A percentile compares a stretch with the other conserved stretches of the same genome.
phyloP scores from a whole-genome alignment of 1,140 invertebrate genomes.

The Tigriopus japonicus region DNA sequence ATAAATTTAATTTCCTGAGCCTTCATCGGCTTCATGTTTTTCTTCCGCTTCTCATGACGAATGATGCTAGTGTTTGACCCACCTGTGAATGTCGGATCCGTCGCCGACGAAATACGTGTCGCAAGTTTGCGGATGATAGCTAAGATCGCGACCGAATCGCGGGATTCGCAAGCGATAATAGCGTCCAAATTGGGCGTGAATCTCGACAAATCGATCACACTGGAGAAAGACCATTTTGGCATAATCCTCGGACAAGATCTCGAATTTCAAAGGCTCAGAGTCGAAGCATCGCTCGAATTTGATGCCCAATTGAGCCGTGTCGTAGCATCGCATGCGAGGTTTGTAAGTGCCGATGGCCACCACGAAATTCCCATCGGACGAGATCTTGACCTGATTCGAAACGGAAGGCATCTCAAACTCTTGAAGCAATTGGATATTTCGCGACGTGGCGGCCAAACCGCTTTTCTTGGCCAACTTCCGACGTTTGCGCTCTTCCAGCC shows the following conservation, averaged over 20 bases:
- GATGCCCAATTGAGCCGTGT: constrained; percentile 82
- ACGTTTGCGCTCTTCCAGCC: constrained; percentile 76
- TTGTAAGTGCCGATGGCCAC: constrained; percentile 90
- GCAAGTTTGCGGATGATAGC: constrained; percentile 71
- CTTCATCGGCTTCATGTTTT: too few species aligned
- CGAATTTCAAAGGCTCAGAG: constrained; percentile 74
- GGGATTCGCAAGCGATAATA: constrained; percentile 83
- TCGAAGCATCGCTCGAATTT: constrained; percentile 98
- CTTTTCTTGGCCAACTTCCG: constrained; percentile 69
- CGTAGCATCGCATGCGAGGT: constrained; percentile 84
- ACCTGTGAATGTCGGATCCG: constrained; percentile 34
- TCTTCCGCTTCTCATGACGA: too few species aligned
- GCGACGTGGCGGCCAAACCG: constrained; percentile 49
- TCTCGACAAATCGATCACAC: constrained; percentile 64
- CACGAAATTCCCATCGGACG: constrained; percentile 82
- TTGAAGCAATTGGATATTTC: constrained; percentile 87
- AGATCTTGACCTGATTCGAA: constrained; percentile 60
- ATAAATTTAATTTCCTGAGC: too few species aligned
- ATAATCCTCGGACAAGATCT: constrained; percentile 72
- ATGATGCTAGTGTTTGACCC: neutral
- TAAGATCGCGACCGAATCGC: constrained; percentile 81
- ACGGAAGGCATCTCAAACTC: constrained; percentile 98
- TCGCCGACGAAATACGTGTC: constrained; percentile 80
- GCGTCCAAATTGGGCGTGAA: constrained; percentile 76
- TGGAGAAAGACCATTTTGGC: constrained; percentile 52